phyloP scores from a whole-genome alignment of 2,797 vertebrate genomes.

The Acanthurus leucopareius region DNA sequence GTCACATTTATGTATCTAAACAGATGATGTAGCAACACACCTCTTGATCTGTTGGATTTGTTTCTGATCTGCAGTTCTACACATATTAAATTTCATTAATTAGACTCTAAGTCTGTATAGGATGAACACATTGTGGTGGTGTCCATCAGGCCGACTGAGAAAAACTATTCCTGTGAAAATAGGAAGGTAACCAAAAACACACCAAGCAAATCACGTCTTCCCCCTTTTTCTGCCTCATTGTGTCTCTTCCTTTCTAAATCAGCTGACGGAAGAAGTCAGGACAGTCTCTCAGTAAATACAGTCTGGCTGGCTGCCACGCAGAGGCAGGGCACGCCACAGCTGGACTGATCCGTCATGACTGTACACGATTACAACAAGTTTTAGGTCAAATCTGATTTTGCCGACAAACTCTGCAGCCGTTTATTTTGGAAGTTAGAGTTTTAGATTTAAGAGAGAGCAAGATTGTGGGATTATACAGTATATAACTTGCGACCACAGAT shows the following conservation, averaged over 20 bases:
- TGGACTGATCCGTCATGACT: slow-evolving; percentile 12
- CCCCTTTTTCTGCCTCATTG: slow-evolving; percentile 71
- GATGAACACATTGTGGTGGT: neutral
- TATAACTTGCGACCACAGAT: neutral
- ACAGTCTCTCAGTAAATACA: slow-evolving; percentile 71
- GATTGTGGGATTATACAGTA: neutral
- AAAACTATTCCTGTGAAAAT: slow-evolving; percentile 42
- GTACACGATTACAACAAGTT: slow-evolving; percentile 6
- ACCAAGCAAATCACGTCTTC: slow-evolving; percentile 65
- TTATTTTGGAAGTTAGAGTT: too few relatives aligned
- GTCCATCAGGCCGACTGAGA: neutral
- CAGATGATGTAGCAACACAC: neutral
- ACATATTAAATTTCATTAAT: neutral
- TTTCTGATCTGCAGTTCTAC: neutral
- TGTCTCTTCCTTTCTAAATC: slow-evolving; percentile 80
- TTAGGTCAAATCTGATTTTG: neutral
- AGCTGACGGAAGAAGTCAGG: slow-evolving; percentile 64
- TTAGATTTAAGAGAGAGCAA: too few relatives aligned
- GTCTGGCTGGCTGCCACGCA: slow-evolving; percentile 68
- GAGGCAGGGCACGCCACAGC: neutral
- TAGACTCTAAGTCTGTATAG: neutral
- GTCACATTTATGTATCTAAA: too few relatives aligned
- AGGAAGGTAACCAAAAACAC: slow-evolving; percentile 74
- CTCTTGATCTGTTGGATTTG: neutral
- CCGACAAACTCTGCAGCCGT: too few relatives aligned